These are phyloP conservation scores for Osmerus eperlanus DNA, from an alignment of 2,113 vertebrate species.

Conservation along the genomic window DNA sequence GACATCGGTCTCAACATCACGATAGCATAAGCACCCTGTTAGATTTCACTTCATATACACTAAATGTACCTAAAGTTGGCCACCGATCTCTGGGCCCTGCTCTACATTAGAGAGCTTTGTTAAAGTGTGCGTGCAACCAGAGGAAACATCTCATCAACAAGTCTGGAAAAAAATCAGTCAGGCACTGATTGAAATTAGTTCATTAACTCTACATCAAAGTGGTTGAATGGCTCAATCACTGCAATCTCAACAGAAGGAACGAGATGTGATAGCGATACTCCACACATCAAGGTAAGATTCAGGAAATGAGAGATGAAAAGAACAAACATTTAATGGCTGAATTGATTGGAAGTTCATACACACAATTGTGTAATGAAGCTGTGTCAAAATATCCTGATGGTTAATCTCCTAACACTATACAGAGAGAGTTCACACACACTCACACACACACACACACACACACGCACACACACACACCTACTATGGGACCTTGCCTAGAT, in stretches of 20 bases:
- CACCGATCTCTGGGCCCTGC: neutral
- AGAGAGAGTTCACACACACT: conserved; percentile 32
- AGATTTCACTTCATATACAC: neutral
- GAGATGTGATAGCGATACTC: conserved; percentile 33
- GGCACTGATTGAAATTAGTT: conserved; percentile 41
- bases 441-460: neutral
- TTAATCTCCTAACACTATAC: conserved; percentile 36
- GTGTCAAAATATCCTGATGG: conserved; percentile 29
- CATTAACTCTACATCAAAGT: conserved; percentile 38
- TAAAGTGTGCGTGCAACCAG: conserved; percentile 25
- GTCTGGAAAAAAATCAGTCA: conserved; percentile 26
- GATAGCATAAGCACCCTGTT: neutral
- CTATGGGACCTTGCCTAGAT: conserved; percentile 40
- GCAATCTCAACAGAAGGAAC: conserved; percentile 35
- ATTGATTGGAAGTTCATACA: conserved; percentile 44
- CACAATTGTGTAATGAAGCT: conserved; percentile 36
- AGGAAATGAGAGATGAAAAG: conserved; percentile 55
- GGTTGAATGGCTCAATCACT: conserved; percentile 39
- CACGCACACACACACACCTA: neutral
- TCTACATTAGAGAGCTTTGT: neutral
- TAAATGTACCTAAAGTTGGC: neutral
- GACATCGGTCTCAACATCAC: too few species aligned
- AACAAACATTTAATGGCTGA: conserved; percentile 26
- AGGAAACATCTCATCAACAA: conserved; percentile 44
- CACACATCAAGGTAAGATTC: conserved; percentile 39